Evolutionary conservation across 2,888 invertebrate species (phyloP).

Genomic region (Pollenia labialis): DNA sequence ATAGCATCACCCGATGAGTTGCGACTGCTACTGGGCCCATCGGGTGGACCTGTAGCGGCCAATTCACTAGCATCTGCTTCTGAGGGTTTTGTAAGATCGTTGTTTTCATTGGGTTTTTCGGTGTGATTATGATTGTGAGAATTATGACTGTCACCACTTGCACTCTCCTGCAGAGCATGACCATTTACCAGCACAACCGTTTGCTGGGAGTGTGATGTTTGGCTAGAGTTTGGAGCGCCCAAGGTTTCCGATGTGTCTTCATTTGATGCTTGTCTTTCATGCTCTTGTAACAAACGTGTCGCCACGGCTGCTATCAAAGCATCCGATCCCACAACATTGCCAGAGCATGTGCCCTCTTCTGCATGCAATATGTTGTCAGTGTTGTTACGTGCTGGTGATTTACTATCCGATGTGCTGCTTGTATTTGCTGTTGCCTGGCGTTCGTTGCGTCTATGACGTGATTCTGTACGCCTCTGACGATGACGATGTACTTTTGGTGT

Average conservation of each 20-base stretch:
- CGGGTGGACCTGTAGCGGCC: constrained; percentile 77
- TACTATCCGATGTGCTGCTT: constrained; percentile 76
- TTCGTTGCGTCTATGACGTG: constrained; percentile 80
- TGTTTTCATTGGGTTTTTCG: constrained; percentile 48
- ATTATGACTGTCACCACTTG: constrained; percentile 51
- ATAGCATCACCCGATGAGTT: constrained; percentile 82
- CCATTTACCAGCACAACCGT: constrained; percentile 82
- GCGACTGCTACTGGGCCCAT: constrained; percentile 77
- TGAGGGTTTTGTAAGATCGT: constrained; percentile 65
- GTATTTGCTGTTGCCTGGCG: constrained; percentile 72
- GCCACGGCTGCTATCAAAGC: constrained; percentile 70
- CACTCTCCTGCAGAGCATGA: constrained; percentile 75
- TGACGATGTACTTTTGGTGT: constrained; percentile 84
- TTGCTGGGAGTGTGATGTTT: constrained; percentile 76
- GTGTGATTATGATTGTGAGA: constrained; percentile 70
- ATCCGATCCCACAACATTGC: constrained; percentile 65
- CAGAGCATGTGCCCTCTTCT: constrained; percentile 74
- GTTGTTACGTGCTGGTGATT: constrained; percentile 71
- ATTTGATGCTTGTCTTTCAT: constrained; percentile 77
- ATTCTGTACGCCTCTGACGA: constrained; percentile 82
- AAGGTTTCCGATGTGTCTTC: constrained; percentile 75
- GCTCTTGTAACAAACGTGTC: constrained; percentile 74
- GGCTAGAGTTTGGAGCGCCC: constrained; percentile 59
- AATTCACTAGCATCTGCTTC: constrained; percentile 72
- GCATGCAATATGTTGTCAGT: constrained; percentile 62